phyloP scores from a whole-genome alignment of 2,888 invertebrate genomes.

The Sclerodermus sp. region DNA sequence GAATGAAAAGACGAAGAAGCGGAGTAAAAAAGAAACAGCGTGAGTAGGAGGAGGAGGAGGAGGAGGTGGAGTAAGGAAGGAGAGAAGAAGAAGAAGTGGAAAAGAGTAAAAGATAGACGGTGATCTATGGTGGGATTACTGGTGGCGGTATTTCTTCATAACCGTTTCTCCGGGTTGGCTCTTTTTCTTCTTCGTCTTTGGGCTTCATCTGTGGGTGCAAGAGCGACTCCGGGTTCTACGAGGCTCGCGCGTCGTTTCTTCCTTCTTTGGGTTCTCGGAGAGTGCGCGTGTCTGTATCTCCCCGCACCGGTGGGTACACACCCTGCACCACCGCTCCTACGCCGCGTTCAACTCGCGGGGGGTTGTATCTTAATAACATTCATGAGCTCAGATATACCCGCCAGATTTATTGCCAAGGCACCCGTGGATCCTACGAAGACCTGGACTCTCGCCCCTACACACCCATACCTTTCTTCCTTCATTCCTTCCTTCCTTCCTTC shows the following conservation, averaged over 20 bases:
- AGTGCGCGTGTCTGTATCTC: slow-evolving; percentile 30
- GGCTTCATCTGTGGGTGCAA: slow-evolving; percentile 13
- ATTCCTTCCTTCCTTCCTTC: slow-evolving; percentile 23
- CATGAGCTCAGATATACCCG: slow-evolving; percentile 59
- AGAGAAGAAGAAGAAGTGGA: background rate
- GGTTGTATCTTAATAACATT: slow-evolving; percentile 60
- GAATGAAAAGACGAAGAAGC: no score
- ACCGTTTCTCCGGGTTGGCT: slow-evolving; percentile 47
- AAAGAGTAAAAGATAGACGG: slow-evolving; percentile 26
- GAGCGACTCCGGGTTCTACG: slow-evolving; percentile 7
- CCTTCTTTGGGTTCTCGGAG: slow-evolving; percentile 22
- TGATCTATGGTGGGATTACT: slow-evolving; percentile 58
- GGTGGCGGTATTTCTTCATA: slow-evolving; percentile 58
- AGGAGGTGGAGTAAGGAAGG: slow-evolving; percentile 13
- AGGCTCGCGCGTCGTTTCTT: slow-evolving; percentile 26
- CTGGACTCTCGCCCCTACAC: slow-evolving; percentile 19
- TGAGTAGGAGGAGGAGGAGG: slow-evolving; percentile 12
- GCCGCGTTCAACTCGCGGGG: slow-evolving; percentile 42
- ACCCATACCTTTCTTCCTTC: slow-evolving; percentile 16
- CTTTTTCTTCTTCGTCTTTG: slow-evolving; percentile 21
- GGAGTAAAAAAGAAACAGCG: no score
- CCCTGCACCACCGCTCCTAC: slow-evolving; percentile 27
- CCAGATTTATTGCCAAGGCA: slow-evolving; percentile 56
- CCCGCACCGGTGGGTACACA: slow-evolving; percentile 31
- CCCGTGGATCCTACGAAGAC: slow-evolving; percentile 42